A percentile compares a stretch with the other conserved stretches of the same genome.
These are phyloP conservation scores for Xiphophorus couchianus DNA, from an alignment of 2,113 vertebrate species.

Conservation along the genomic window DNA sequence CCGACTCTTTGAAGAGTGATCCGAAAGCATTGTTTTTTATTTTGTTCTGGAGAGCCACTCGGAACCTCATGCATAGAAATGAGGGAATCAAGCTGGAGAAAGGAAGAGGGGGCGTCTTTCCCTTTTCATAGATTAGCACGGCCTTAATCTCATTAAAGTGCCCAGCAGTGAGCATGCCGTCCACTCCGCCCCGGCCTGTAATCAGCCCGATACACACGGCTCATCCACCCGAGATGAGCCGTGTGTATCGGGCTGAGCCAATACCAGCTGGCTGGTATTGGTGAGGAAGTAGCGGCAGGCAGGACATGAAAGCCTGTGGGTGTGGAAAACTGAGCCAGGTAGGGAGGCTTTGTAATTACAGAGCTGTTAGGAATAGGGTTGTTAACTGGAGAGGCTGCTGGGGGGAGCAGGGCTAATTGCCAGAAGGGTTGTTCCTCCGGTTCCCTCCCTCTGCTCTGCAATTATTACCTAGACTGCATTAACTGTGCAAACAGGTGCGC, in stretches of 20 bases:
- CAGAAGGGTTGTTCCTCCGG: slow-evolving; percentile 87
- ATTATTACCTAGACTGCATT: slow-evolving; percentile 93
- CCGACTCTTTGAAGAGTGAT: slow-evolving; percentile 73
- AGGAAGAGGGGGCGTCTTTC: slow-evolving; percentile 59
- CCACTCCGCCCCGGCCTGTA: slow-evolving; percentile 73
- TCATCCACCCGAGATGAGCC: too few relatives aligned
- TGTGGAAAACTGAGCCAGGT: slow-evolving; percentile 73
- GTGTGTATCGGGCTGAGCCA: too few relatives aligned
- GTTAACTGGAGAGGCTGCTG: slow-evolving; percentile 85
- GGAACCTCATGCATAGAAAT: slow-evolving; percentile 65
- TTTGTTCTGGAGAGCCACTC: slow-evolving; percentile 45
- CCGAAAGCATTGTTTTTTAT: slow-evolving; percentile 43
- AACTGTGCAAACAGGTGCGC: slow-evolving; percentile 97
- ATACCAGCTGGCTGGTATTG: slow-evolving; percentile 56
- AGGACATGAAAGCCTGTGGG: slow-evolving; percentile 71
- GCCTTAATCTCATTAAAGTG: slow-evolving; percentile 83
- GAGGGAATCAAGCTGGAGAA: slow-evolving; percentile 52
- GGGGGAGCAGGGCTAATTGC: slow-evolving; percentile 79
- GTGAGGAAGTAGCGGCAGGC: slow-evolving; percentile 34
- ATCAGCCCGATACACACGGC: slow-evolving; percentile 72
- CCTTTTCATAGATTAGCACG: slow-evolving; percentile 81
- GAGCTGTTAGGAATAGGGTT: slow-evolving; percentile 92
- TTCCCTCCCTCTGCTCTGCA: slow-evolving; percentile 65
- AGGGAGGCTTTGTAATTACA: slow-evolving; percentile 85
- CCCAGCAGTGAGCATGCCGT: slow-evolving; percentile 73